Percentiles rank a stretch among this genome's conserved stretches.
Evolutionary conservation across 2,113 vertebrate genomes (phyloP).

Genomic region (Galemys pyrenaicus): DNA sequence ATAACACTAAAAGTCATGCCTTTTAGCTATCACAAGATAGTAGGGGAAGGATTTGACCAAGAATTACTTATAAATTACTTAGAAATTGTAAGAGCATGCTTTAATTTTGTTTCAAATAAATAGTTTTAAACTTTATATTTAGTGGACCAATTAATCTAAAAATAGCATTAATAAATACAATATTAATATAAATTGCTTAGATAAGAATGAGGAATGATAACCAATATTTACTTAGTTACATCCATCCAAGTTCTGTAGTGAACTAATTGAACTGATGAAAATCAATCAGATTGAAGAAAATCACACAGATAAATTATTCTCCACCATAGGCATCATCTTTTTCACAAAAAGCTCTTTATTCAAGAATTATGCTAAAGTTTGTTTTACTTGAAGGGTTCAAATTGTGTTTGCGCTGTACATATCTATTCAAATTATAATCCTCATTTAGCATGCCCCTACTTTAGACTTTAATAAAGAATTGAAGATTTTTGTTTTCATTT

Average conservation of each 20-base stretch:
- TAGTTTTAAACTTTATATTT: not conserved
- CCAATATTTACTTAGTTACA: not conserved
- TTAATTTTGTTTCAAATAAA: not conserved
- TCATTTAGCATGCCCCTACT: not conserved
- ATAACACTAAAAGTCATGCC: not conserved
- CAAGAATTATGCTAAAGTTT: slow-evolving; percentile 12
- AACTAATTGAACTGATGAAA: slow-evolving; percentile 8
- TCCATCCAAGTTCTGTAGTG: not conserved
- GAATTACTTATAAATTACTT: slow-evolving; percentile 15
- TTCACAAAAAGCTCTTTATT: not conserved
- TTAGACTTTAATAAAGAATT: slow-evolving; percentile 23
- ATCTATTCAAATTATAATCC: slow-evolving; percentile 22
- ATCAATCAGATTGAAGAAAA: not conserved
- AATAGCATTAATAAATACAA: not conserved
- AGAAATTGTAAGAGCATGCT: not conserved
- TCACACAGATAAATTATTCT: not conserved
- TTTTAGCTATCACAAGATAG: not conserved
- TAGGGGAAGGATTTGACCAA: not conserved
- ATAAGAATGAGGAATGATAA: not conserved
- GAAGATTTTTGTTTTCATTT: not conserved
- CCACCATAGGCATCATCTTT: not conserved
- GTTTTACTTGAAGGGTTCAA: slow-evolving; percentile 1
- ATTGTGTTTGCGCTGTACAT: not conserved
- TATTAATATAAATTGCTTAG: not conserved
- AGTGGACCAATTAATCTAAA: not conserved